phyloP scores from a whole-genome alignment of 2,113 vertebrate species.

The Stomatorhinus ivindoensis region DNA sequence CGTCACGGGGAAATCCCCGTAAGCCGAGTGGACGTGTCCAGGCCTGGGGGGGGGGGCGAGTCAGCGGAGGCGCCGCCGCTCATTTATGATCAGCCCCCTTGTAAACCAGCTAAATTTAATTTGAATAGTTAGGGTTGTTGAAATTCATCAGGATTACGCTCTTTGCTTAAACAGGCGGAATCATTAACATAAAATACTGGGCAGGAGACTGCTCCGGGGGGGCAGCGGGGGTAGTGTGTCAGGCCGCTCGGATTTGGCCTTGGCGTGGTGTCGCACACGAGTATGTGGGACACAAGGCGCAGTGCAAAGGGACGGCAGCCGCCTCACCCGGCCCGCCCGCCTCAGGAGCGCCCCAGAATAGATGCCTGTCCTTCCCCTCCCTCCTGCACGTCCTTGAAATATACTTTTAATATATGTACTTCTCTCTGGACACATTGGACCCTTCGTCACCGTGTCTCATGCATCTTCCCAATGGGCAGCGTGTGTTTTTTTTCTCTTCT shows the following conservation, averaged over 20 bases:
- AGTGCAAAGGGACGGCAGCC: no score
- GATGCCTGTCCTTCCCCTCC: neutral
- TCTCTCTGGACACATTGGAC: neutral
- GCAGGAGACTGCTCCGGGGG: neutral
- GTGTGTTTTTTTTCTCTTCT: neutral
- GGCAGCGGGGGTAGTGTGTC: neutral
- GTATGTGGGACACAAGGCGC: neutral
- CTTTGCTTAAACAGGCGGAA: slow-evolving; percentile 5
- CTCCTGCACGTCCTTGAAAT: neutral
- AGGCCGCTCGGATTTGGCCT: neutral
- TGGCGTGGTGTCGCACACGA: neutral
- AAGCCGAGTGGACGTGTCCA: neutral
- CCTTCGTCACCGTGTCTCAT: neutral
- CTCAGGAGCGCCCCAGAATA: slow-evolving; percentile 10
- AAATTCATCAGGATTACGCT: neutral
- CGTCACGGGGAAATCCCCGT: neutral
- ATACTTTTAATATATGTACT: neutral
- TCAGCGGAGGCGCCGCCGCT: neutral
- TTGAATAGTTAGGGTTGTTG: neutral
- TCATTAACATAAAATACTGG: neutral
- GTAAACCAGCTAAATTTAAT: neutral
- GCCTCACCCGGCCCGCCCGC: neutral
- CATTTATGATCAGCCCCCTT: neutral
- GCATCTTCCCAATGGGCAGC: neutral
- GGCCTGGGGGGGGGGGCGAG: neutral